Conservation (phyloP, 2,797 vertebrate species). For the Morelia viridis region DNA sequence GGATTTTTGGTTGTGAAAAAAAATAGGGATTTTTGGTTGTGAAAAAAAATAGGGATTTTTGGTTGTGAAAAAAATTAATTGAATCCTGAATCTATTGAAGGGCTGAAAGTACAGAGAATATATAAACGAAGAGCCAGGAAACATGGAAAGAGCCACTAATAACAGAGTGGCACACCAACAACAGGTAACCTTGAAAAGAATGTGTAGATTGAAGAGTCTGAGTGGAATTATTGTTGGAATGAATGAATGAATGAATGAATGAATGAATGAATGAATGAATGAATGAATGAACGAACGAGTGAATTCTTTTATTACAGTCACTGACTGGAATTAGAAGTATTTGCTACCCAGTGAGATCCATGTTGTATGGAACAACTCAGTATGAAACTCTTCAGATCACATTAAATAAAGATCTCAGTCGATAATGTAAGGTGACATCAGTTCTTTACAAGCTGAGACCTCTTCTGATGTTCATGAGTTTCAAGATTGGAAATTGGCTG, state of each 20-base stretch:
- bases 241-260: too few species aligned
- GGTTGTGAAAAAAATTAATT: slow-evolving; percentile 45
- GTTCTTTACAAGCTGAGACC: not conserved
- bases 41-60: not conserved
- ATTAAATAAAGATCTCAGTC: not conserved
- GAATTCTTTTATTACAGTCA: too few species aligned
- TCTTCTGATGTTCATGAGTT: not conserved
- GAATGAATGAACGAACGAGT: too few species aligned
- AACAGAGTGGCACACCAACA: slow-evolving; percentile 44
- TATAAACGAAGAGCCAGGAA: slow-evolving; percentile 58
- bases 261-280: too few species aligned
- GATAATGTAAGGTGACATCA: not conserved
- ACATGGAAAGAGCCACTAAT: slow-evolving; percentile 26
- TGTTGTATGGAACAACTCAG: not conserved
- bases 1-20: not conserved
- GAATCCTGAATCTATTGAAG: slow-evolving; percentile 68
- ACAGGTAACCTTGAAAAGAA: slow-evolving; percentile 62
- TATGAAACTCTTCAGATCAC: not conserved
- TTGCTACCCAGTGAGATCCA: not conserved
- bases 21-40: not conserved
- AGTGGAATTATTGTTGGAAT: not conserved
- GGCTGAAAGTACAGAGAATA: slow-evolving; percentile 73
- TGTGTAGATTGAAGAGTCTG: not conserved
- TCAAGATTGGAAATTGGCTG: not conserved
- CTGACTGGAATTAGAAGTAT: not conserved